Evolutionary conservation across 2,888 invertebrate genomes (phyloP).

Genomic region (Orthosia cruda): DNA sequence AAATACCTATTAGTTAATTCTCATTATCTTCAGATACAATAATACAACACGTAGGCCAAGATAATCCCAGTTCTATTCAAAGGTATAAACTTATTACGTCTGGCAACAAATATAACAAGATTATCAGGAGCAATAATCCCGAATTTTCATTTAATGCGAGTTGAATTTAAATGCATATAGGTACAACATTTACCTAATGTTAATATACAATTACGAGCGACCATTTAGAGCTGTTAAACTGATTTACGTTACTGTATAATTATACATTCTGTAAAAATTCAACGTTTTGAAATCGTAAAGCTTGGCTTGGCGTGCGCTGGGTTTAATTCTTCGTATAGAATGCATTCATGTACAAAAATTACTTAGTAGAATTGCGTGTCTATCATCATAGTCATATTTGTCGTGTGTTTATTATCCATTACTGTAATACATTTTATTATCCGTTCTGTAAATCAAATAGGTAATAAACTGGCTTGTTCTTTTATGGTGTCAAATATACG

Average conservation of each 20-base stretch:
- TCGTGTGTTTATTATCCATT: slow-evolving; percentile 78
- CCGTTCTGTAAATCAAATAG: slow-evolving; percentile 77
- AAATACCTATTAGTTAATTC: slow-evolving; percentile 27
- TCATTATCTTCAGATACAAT: slow-evolving; percentile 31
- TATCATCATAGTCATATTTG: slow-evolving; percentile 76
- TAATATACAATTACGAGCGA: slow-evolving; percentile 55
- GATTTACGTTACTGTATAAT: slow-evolving; percentile 70
- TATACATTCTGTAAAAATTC: slow-evolving; percentile 59
- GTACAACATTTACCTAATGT: slow-evolving; percentile 38
- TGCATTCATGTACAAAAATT: slow-evolving; percentile 67
- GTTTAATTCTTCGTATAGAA: slow-evolving; percentile 57
- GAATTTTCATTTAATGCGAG: slow-evolving; percentile 55
- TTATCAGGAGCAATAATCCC: slow-evolving; percentile 58
- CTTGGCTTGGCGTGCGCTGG: slow-evolving; percentile 59
- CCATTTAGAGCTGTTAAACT: slow-evolving; percentile 67
- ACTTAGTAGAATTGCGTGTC: slow-evolving; percentile 76
- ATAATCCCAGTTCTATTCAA: slow-evolving; percentile 50
- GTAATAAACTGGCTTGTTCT: slow-evolving; percentile 64
- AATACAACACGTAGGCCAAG: slow-evolving; percentile 43
- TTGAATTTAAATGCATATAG: slow-evolving; percentile 57
- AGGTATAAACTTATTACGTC: slow-evolving; percentile 49
- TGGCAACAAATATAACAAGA: slow-evolving; percentile 52
- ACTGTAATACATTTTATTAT: slow-evolving; percentile 80
- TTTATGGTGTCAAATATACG: slow-evolving; percentile 42
- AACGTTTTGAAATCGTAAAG: slow-evolving; percentile 62